These are phyloP conservation scores for Tachina fera DNA, from an alignment of 2,888 invertebrate species.

Conservation along the genomic window DNA sequence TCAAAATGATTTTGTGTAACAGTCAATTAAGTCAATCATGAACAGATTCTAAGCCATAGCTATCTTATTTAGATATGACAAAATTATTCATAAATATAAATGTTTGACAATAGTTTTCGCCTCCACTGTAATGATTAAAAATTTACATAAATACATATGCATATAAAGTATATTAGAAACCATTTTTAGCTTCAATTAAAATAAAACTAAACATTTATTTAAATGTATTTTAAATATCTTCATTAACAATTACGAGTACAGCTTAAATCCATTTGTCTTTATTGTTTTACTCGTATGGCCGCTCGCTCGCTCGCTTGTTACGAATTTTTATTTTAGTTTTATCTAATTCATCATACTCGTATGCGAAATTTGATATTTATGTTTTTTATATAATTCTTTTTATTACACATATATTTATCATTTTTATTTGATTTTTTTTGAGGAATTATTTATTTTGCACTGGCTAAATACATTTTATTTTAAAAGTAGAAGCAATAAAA, in stretches of 20 bases:
- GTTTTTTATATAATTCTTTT: neutral
- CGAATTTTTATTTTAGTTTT: constrained; percentile 9
- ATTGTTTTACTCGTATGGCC: neutral
- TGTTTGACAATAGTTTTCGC: neutral
- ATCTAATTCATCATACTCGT: neutral
- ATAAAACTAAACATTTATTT: neutral
- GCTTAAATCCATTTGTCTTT: neutral
- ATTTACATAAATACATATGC: neutral
- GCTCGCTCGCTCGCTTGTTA: neutral
- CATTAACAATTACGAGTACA: neutral
- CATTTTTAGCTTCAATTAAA: neutral
- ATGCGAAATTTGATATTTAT: constrained; percentile 6
- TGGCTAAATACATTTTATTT: constrained; percentile 20
- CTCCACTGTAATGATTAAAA: neutral
- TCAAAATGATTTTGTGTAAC: neutral
- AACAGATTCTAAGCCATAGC: too few species aligned
- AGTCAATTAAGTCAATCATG: neutral
- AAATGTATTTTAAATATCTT: neutral
- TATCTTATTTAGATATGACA: neutral
- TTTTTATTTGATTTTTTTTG: constrained; percentile 23
- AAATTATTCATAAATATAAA: neutral
- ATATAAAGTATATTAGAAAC: neutral
- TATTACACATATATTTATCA: constrained; percentile 11
- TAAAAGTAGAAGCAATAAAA: constrained; percentile 7
- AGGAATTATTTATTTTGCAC: constrained; percentile 41